phyloP scores from a whole-genome alignment of 2,888 invertebrate species.

The Apamea anceps region DNA sequence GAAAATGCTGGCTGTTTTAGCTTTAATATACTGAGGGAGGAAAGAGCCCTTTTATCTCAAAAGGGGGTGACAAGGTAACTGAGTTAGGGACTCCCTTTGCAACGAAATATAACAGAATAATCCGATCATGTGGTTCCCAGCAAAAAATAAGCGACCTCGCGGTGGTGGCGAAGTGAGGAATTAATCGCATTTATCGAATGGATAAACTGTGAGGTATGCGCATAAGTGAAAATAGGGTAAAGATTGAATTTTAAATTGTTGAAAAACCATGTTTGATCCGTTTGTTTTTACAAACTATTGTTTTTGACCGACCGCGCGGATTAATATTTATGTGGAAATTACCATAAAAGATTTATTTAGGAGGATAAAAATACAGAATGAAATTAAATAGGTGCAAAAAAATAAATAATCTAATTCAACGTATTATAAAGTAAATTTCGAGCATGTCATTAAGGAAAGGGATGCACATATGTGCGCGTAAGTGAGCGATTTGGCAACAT shows the following conservation, averaged over 20 bases:
- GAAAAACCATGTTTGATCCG: neutral
- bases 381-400: no score
- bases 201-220: conserved; percentile 4
- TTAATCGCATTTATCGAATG: conserved; percentile 40
- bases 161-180: conserved; percentile 32
- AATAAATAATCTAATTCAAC: no score
- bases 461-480: no score
- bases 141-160: conserved; percentile 47
- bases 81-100: conserved; percentile 55
- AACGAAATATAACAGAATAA: conserved; percentile 57
- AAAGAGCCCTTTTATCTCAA: conserved; percentile 55
- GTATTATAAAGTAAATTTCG: no score
- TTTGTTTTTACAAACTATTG: neutral
- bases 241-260: neutral
- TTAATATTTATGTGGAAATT: neutral
- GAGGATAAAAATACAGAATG: neutral
- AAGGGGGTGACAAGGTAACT: conserved; percentile 48
- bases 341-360: neutral
- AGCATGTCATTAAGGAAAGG: no score
- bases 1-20: conserved; percentile 31
- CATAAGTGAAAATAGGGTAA: neutral
- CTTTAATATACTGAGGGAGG: conserved; percentile 45
- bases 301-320: neutral
- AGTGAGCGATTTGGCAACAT: no score
- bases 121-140: conserved; percentile 49